phyloP scores from a whole-genome alignment of 2,797 vertebrate genomes.

The Valencia hispanica region DNA sequence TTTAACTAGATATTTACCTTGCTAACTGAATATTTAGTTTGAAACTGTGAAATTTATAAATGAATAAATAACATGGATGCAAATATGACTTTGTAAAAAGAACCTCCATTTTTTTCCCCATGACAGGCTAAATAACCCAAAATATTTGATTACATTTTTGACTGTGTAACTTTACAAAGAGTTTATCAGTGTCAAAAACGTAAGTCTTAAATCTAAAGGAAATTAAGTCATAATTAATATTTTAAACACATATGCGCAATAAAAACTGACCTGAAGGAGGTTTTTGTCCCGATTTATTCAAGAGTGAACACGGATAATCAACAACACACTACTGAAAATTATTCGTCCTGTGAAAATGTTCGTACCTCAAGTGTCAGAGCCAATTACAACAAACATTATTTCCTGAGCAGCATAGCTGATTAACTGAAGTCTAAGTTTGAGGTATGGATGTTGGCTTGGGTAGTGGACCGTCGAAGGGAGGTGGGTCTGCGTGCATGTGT shows the following conservation, averaged over 20 bases:
- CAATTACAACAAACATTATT: conserved; percentile 41
- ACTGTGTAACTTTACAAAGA: neutral
- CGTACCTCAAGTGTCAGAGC: conserved; percentile 46
- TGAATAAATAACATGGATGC: too few species aligned
- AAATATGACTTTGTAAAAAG: too few species aligned
- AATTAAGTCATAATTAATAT: neutral
- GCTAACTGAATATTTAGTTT: too few species aligned
- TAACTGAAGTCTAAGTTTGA: conserved; percentile 40
- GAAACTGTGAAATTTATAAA: too few species aligned
- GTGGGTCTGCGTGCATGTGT: conserved; percentile 31
- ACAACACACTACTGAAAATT: conserved; percentile 50
- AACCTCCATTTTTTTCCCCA: too few species aligned
- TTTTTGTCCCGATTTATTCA: neutral
- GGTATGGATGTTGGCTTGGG: conserved; percentile 21
- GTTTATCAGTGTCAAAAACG: neutral
- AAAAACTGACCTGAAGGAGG: neutral
- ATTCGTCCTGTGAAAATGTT: conserved; percentile 51
- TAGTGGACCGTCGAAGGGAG: conserved; percentile 4
- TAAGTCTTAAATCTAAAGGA: neutral
- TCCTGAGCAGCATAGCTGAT: conserved; percentile 21
- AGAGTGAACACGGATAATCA: neutral
- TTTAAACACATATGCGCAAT: neutral
- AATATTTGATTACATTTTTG: too few species aligned
- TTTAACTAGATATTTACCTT: too few species aligned
- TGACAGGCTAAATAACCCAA: too few species aligned